Conservation (phyloP, 1,140 invertebrate species). For the Pseudachorutes palmiensis region DNA sequence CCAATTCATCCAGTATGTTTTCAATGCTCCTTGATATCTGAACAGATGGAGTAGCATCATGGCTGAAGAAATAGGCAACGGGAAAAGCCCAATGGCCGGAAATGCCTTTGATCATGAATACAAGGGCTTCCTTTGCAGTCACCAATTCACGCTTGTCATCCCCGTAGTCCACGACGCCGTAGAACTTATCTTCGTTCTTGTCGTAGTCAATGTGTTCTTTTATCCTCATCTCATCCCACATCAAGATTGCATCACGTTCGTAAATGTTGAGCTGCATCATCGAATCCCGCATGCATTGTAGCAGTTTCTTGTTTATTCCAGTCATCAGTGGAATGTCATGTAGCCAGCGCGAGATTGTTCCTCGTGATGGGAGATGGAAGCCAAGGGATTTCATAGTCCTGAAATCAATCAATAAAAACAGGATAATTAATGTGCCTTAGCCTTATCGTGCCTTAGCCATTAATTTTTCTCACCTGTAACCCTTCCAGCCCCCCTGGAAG, state of each 20-base stretch:
- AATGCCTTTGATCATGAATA: slow-evolving; percentile 15
- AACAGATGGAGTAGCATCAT: background rate
- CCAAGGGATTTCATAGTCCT: background rate
- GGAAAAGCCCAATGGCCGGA: slow-evolving; percentile 10
- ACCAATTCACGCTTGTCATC: background rate
- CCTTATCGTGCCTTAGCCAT: background rate
- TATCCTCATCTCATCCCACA: slow-evolving; percentile 20
- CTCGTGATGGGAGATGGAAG: background rate
- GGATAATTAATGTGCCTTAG: background rate
- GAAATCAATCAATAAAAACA: background rate
- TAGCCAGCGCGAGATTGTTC: no score
- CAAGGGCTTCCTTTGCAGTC: slow-evolving; percentile 9
- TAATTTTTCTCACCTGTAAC: background rate
- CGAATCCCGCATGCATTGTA: slow-evolving; percentile 3
- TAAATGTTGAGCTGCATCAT: background rate
- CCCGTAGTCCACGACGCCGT: slow-evolving; percentile 15
- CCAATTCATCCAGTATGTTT: background rate
- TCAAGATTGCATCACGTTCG: slow-evolving; percentile 14
- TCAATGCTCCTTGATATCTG: background rate
- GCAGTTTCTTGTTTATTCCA: background rate
- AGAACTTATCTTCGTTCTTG: slow-evolving; percentile 9
- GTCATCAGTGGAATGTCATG: background rate
- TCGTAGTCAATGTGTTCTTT: slow-evolving; percentile 14
- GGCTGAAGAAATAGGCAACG: slow-evolving; percentile 16
- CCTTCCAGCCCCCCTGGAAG: background rate